phyloP scores from a whole-genome alignment of 2,797 vertebrate species.

The Cercopithecus neglectus region DNA sequence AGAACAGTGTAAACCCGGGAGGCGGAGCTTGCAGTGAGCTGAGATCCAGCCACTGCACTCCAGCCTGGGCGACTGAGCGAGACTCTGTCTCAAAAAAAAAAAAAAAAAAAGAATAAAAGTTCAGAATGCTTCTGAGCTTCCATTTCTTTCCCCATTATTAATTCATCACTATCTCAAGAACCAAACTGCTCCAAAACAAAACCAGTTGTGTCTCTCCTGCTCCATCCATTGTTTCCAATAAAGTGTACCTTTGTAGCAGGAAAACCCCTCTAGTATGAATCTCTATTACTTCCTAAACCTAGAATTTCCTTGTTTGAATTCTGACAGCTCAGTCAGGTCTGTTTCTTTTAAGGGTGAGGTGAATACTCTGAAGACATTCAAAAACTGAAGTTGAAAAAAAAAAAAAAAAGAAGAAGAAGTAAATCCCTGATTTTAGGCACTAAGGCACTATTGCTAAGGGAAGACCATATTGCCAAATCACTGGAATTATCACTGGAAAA shows the following conservation, averaged over 20 bases:
- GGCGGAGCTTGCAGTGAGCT: no score
- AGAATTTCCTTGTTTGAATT: slow-evolving; percentile 31
- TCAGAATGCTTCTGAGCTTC: slow-evolving; percentile 1
- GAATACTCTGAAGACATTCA: slow-evolving; percentile 9
- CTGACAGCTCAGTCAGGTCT: not conserved
- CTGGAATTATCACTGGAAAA: slow-evolving; percentile 63
- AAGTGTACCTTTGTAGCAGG: not conserved
- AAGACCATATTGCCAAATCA: slow-evolving; percentile 44
- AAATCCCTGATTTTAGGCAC: slow-evolving; percentile 28
- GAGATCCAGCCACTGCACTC: no score
- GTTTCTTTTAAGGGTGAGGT: slow-evolving; percentile 21
- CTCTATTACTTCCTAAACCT: not conserved
- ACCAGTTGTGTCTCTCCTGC: not conserved
- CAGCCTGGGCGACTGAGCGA: no score
- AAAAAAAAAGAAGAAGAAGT: not conserved
- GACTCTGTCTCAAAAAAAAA: no score
- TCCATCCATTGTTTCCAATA: not conserved
- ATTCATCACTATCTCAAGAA: slow-evolving; percentile 15
- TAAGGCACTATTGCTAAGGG: not conserved
- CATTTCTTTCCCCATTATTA: not conserved
- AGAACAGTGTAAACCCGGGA: no score
- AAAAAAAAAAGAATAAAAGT: not conserved
- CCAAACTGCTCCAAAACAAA: not conserved
- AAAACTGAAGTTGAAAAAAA: not conserved
- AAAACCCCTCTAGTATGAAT: not conserved